Base-by-base conservation (phyloP, 2,888 invertebrate genomes). In the Griposia aprilina region DNA sequence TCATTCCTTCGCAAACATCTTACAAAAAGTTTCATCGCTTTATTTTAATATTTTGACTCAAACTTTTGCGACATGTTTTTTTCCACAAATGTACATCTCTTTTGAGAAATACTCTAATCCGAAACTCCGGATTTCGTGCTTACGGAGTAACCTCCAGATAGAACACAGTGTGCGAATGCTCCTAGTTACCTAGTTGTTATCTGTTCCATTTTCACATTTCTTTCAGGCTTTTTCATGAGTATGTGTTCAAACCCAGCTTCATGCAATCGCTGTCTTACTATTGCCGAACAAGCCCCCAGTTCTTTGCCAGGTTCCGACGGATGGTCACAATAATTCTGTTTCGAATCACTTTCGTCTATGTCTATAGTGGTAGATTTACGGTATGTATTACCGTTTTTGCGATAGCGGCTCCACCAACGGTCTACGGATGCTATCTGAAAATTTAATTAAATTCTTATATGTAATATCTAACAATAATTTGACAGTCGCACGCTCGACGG, bases 221-320 rank as follows among this genome's bases (percentile, higher is more conserved):
- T 26, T 13, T n/a, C 76, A 7, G 76, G 76, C 13, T 76, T 76
- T 4, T 62, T 76, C 76, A 76, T 76, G 0, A 76, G 76, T 52
- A 76, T 76, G 17, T 76, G 76, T 45, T 76, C 52, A 6, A 76
- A 45, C 0, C 76, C 76, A 62, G 76, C 76, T 52, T 76, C 62
- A 0, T 30, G 8, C 10, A 76, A 45, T 17, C 76, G 45, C 7
- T 76, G 60, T 15, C 76, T 45, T 0, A 76, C 76, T n/a, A 76
- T 4, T 2, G 41, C 36, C 2, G 76, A 76, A 23, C 76, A 76
- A 45, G 26, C 10, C 4, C 26, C 76, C 8, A 76, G 52, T 0
- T 75, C 62, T 6, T 55, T 65, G 0, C 63, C 55, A 20, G 76
- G 65, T 17, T 77, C 48, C 3, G 11, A 2, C 1, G 2, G 15